These are phyloP conservation scores for Tipula vernalis DNA, from an alignment of 2,888 invertebrate genomes.

Conservation along the genomic window DNA sequence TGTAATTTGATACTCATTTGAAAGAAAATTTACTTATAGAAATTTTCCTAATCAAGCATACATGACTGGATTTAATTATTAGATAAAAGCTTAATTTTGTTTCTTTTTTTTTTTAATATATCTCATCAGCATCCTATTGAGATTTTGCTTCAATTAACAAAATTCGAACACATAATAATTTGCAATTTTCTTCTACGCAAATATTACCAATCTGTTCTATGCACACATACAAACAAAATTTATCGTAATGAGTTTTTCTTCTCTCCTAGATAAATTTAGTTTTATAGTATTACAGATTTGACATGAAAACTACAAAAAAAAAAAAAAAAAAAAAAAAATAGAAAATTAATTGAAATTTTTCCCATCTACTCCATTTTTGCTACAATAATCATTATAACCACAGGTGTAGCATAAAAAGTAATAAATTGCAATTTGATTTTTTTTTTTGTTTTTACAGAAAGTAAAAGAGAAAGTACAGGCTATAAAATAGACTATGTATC, in stretches of 20 bases:
- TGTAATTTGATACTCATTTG: neutral
- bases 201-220: neutral
- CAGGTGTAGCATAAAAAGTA: neutral
- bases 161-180: neutral
- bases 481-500: neutral
- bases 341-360: too few species aligned
- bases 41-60: neutral
- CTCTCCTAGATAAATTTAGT: neutral
- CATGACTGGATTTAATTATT: neutral
- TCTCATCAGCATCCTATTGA: neutral
- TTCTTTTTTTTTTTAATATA: neutral
- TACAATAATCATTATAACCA: neutral
- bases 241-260: neutral
- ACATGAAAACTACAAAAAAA: neutral
- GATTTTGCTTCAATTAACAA: neutral
- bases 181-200: neutral
- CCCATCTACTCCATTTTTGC: neutral
- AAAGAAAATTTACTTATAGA: neutral
- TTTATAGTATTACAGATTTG: neutral
- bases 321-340: neutral
- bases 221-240: neutral
- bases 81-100: neutral
- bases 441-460: neutral
- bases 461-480: neutral
- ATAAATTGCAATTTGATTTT: neutral